Percentiles rank a stretch among this genome's conserved stretches.
phyloP scores from a whole-genome alignment of 2,888 invertebrate genomes.

The Clunio marinus region DNA sequence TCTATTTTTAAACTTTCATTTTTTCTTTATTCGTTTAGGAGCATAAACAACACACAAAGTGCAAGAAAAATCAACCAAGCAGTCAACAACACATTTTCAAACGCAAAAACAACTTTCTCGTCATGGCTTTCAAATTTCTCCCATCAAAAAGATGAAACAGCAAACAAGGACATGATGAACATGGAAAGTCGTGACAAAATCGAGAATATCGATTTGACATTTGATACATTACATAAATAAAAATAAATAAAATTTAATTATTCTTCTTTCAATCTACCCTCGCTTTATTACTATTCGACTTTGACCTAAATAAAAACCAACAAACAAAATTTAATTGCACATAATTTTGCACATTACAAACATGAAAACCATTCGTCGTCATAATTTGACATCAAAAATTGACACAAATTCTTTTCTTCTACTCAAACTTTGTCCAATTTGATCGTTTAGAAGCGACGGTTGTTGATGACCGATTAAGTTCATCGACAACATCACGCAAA shows the following conservation, averaged over 20 bases:
- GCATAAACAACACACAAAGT: conserved; percentile 20
- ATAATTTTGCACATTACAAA: conserved; percentile 2
- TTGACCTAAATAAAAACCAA: too few species aligned
- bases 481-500: conserved; percentile 15
- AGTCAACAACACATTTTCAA: conserved; percentile 3
- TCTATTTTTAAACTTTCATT: too few species aligned
- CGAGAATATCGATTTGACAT: too few species aligned
- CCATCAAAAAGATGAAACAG: conserved; percentile 7
- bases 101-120: conserved; percentile 24
- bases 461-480: background rate
- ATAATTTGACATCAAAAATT: background rate
- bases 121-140: conserved; percentile 31
- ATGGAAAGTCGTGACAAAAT: background rate
- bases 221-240: too few species aligned
- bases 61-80: background rate
- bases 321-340: too few species aligned
- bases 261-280: too few species aligned
- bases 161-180: too few species aligned
- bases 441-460: background rate
- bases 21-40: conserved; percentile 14
- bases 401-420: background rate
- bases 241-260: too few species aligned
- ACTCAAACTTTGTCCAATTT: conserved; percentile 34
- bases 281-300: too few species aligned
- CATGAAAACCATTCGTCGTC: background rate